These are phyloP conservation scores for Heliconius himera DNA, from an alignment of 1,140 invertebrate species.

Conservation along the genomic window DNA sequence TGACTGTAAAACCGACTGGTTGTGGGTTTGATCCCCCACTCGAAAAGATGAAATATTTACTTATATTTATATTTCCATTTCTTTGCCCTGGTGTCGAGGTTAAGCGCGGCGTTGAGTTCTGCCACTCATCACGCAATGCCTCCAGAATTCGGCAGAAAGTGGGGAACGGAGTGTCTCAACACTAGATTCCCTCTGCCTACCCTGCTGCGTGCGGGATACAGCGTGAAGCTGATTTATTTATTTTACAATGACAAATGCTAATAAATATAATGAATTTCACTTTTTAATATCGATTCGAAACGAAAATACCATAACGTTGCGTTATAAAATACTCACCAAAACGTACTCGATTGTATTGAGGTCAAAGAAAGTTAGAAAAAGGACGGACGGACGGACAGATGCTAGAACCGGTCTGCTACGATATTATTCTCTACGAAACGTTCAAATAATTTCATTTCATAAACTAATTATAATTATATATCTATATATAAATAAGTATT, in stretches of 20 bases:
- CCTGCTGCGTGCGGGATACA: too few relatives aligned
- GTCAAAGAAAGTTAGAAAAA: slow-evolving; percentile 76
- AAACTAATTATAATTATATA: slow-evolving; percentile 8
- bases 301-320: slow-evolving; percentile 34
- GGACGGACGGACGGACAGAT: slow-evolving; percentile 56
- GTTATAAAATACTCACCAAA: slow-evolving; percentile 37
- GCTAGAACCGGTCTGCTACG: slow-evolving; percentile 55
- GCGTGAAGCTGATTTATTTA: too few relatives aligned
- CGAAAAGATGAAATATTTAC: too few relatives aligned
- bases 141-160: too few relatives aligned
- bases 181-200: too few relatives aligned
- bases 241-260: background rate
- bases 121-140: too few relatives aligned
- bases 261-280: slow-evolving; percentile 7
- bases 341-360: slow-evolving; percentile 51
- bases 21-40: too few relatives aligned
- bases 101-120: too few relatives aligned
- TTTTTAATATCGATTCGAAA: slow-evolving; percentile 25
- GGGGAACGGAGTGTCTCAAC: too few relatives aligned
- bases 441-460: slow-evolving; percentile 1
- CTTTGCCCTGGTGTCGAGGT: too few relatives aligned
- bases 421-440: slow-evolving; percentile 40
- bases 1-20: too few relatives aligned
- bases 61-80: too few relatives aligned
- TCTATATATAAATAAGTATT: background rate